Percentiles rank a stretch among this genome's conserved stretches.
Evolutionary conservation across 1,140 invertebrate species (phyloP).

Genomic region (Wiebesia pumilae): DNA sequence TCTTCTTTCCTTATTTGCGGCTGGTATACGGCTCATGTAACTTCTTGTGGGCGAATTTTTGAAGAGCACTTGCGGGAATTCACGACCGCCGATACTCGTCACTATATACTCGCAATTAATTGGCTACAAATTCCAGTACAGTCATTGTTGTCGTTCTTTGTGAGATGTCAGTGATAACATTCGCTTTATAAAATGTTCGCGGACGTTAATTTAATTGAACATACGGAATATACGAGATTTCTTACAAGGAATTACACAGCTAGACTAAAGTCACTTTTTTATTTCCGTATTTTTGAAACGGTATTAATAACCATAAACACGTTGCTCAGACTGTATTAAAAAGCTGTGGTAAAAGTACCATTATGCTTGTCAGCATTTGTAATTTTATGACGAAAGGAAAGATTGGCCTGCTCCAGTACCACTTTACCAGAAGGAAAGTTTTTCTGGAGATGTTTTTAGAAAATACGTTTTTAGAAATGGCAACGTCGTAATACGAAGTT

Average conservation of each 20-base stretch:
- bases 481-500: neutral
- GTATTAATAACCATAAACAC: neutral
- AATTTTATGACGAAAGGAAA: constrained; percentile 11
- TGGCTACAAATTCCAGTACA: neutral
- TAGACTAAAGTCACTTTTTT: neutral
- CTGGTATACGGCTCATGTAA: neutral
- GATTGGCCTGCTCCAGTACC: neutral
- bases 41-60: neutral
- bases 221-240: too few species aligned
- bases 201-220: neutral
- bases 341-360: neutral
- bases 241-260: neutral
- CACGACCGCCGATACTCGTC: neutral
- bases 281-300: neutral
- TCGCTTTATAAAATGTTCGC: neutral
- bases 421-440: neutral
- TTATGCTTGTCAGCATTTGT: neutral
- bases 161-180: neutral
- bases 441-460: constrained; percentile 7
- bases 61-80: neutral
- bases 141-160: neutral
- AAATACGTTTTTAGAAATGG: neutral
- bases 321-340: neutral
- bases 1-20: constrained; percentile 5
- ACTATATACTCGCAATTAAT: neutral